Percentiles rank a stretch among this genome's conserved stretches.
Evolutionary conservation across 2,113 vertebrate genomes (phyloP).

Genomic region (Lampris megalopsis): DNA sequence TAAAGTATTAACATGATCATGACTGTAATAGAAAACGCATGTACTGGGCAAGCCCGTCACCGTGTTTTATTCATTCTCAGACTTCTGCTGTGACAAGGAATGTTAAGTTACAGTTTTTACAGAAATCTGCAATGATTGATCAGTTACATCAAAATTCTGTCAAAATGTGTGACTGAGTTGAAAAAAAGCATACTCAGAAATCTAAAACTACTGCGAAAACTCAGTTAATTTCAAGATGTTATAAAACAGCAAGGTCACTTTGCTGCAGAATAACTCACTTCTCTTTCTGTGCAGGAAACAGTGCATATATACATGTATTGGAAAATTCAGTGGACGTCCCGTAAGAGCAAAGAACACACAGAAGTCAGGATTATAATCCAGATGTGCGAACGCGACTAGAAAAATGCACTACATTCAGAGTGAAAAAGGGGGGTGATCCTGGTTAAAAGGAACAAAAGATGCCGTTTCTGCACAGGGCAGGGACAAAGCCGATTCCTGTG

Average conservation of each 20-base stretch:
- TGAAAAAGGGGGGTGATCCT: too few relatives aligned
- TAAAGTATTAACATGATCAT: background rate
- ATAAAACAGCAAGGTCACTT: conserved; percentile 9
- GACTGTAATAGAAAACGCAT: background rate
- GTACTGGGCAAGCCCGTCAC: conserved; percentile 1
- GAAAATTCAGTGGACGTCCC: conserved; percentile 22
- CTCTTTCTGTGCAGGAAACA: background rate
- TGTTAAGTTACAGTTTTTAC: conserved; percentile 32
- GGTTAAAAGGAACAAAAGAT: too few relatives aligned
- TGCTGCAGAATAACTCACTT: conserved; percentile 14
- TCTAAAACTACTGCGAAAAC: background rate
- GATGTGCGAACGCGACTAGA: conserved; percentile 20
- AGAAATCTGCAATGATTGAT: conserved; percentile 50
- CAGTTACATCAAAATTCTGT: conserved; percentile 33
- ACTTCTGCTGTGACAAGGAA: conserved; percentile 52
- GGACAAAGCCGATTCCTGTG: background rate
- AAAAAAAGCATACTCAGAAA: background rate
- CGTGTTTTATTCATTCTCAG: background rate
- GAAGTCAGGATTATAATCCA: background rate
- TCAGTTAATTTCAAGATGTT: background rate
- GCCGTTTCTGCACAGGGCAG: too few relatives aligned
- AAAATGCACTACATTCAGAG: background rate
- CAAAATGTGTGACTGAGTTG: conserved; percentile 5
- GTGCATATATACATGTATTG: background rate
- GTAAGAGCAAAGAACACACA: background rate